These are phyloP conservation scores for Arctocebus calabarensis DNA, from an alignment of 2,797 vertebrate species.

Conservation along the genomic window DNA sequence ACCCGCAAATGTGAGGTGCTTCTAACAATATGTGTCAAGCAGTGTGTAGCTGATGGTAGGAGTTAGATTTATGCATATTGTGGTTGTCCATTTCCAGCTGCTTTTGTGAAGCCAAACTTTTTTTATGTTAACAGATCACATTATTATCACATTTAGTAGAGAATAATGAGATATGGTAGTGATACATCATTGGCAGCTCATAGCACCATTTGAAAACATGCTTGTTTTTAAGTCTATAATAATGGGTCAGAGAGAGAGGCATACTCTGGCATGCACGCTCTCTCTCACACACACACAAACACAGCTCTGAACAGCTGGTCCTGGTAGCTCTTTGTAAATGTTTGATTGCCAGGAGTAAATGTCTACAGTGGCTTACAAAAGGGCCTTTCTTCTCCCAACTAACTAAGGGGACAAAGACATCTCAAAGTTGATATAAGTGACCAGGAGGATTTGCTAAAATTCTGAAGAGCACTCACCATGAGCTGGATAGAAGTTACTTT, in stretches of 20 bases:
- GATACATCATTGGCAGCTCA: slow-evolving; percentile 83
- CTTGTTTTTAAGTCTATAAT: slow-evolving; percentile 82
- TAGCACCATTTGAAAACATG: slow-evolving; percentile 82
- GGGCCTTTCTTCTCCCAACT: not conserved
- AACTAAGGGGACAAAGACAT: not conserved
- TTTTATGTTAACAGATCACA: slow-evolving; percentile 88
- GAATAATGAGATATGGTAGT: slow-evolving; percentile 84
- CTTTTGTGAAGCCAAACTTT: slow-evolving; percentile 87
- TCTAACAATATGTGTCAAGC: slow-evolving; percentile 86
- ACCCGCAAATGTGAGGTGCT: slow-evolving; percentile 85
- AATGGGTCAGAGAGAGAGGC: slow-evolving; percentile 75
- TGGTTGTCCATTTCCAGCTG: slow-evolving; percentile 87
- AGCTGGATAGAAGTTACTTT: not conserved
- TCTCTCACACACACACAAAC: not conserved
- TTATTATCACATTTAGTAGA: slow-evolving; percentile 87
- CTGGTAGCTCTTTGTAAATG: slow-evolving; percentile 65
- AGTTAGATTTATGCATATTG: slow-evolving; percentile 86
- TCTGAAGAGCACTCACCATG: not conserved
- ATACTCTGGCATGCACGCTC: not conserved
- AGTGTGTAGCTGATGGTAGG: slow-evolving; percentile 82
- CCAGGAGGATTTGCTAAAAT: slow-evolving; percentile 34
- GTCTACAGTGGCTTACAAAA: not conserved
- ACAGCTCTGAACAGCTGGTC: slow-evolving; percentile 55
- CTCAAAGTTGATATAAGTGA: not conserved
- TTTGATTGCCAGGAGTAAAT: slow-evolving; percentile 44